Evolutionary conservation across 1,140 invertebrate species (phyloP), one percentile per base, ranked within the genome.

Genomic region (Probaryconus sp.): DNA sequence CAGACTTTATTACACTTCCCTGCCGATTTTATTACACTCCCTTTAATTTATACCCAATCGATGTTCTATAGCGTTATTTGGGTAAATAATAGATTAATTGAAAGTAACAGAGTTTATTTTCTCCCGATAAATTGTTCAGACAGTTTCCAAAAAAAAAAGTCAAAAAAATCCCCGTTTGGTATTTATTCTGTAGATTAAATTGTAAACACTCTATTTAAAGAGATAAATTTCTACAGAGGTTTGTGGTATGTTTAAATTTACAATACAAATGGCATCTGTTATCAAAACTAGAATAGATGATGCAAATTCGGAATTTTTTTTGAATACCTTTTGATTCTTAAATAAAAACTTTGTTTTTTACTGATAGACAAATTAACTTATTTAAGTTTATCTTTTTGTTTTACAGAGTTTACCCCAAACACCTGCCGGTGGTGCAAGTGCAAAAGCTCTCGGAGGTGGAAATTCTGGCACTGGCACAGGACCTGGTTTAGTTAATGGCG

Each of bases 361-460:
- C 13, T 30, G 10, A 3, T 21, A 50, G n/a, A 33, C 11, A 45
- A 37, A 20, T 43, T 65, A 11, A 28, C 7, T 55, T 51, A 33
- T 58, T 21, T 33, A 7, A 24, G 3, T 37, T 48, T 1, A 21
- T 53, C 45, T 67, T 47, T 77, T 60, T 77, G 37, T 79, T 53
- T 89, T 87, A 2, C 85, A 89, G 89, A 89, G 88, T 69, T 82
- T 89, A 64, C 88, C 89, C n/a, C 89, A 89, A 81, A 89, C 88
- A 38, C 87, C 87, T 33, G 85, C 87, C 55, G 83, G 86, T 51
- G 80, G 83, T 63, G 80, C 83, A 43, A 80, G 83, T 48, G 83
- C 72, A 13, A 88, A 88, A 58, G 83, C 82, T 37, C 70, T 81
- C 18, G 81, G 77, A 30, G 79, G 76, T 18, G 77, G 77, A 58